Base-by-base conservation (phyloP, 2,113 vertebrate species). In the Cepphus grylle region DNA sequence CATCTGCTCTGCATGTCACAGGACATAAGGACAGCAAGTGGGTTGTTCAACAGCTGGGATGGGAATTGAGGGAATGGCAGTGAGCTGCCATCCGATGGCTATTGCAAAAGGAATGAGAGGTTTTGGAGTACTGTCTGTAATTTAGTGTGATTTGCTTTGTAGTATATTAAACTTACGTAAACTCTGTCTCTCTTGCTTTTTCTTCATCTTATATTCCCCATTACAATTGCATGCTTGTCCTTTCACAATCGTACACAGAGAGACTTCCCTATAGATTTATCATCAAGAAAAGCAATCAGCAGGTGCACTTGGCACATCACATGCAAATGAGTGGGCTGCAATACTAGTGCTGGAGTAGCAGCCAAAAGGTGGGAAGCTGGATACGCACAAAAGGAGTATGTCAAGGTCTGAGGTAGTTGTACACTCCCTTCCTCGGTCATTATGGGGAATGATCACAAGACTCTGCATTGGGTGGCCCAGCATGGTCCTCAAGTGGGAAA, bases 1-100 rank as follows among this genome's bases (percentile, higher is more conserved):
- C 97, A 97, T 96, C 88, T 95, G 97, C 81, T 89, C 69, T 93
- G 94, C n/a, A 2, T 97, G 94, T 97, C 96, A 97, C 92, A 96
- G 95, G 88, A 96, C 95, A 81, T 30, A 83, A 97, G 93, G 88
- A 77, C 85, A 81, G 76, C 90, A 94, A 93, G 86, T 85, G 94
- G 77, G 63, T 81, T 70, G 20, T 72, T 93, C 89, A 97, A 91
- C 97, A 98, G 97, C 96, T 98, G 97, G 94, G 74, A 18, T 65
- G 88, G 61, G 81, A 81, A 73, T 47, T 1, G 20, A 77, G 62
- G 86, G 43, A 80, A 80, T 38, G 63, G 78, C 74, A 86, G 56
- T 23, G 86, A 92, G 25, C 5, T 67, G 72, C 70, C 84, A 72
- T 61, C 63, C 45, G 34, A 94, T 59, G 91, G 92, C 49, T 88